Evolutionary conservation across 2,113 vertebrate genomes (phyloP).

Genomic region (Ia io): DNA sequence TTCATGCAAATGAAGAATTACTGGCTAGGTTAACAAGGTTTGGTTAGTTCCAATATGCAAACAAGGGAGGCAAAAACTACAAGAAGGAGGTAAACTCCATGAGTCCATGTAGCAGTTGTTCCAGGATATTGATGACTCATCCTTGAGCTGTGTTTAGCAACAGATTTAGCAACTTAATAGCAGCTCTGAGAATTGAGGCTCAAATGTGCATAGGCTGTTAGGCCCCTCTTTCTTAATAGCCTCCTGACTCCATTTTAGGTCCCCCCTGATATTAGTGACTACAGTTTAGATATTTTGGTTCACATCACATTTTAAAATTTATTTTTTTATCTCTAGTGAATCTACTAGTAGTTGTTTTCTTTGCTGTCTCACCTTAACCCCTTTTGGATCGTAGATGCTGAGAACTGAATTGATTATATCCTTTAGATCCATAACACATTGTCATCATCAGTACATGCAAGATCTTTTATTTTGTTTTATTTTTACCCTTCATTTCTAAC

Average conservation of each 20-base stretch:
- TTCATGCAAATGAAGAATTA: neutral
- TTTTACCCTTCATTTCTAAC: constrained; percentile 8
- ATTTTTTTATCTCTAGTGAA: neutral
- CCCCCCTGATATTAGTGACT: neutral
- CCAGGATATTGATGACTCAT: neutral
- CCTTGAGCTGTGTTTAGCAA: neutral
- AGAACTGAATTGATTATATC: constrained; percentile 2
- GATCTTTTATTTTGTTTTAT: neutral
- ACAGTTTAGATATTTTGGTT: neutral
- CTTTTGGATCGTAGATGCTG: neutral
- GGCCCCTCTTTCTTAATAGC: neutral
- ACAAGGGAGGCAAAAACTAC: neutral
- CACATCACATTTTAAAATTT: neutral
- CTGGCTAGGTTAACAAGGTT: neutral
- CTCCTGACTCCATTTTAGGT: neutral
- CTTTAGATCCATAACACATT: neutral
- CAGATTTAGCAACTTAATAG: neutral
- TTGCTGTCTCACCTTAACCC: neutral
- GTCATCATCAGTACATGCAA: neutral
- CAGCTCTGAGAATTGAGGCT: neutral
- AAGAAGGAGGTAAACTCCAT: neutral
- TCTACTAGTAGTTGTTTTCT: neutral
- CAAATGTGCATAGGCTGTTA: neutral
- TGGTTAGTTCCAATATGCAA: neutral
- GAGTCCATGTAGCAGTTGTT: neutral